Evolutionary conservation across 2,113 vertebrate species (phyloP), one percentile per base, ranked within the genome.

Genomic region (Oenanthe melanoleuca): DNA sequence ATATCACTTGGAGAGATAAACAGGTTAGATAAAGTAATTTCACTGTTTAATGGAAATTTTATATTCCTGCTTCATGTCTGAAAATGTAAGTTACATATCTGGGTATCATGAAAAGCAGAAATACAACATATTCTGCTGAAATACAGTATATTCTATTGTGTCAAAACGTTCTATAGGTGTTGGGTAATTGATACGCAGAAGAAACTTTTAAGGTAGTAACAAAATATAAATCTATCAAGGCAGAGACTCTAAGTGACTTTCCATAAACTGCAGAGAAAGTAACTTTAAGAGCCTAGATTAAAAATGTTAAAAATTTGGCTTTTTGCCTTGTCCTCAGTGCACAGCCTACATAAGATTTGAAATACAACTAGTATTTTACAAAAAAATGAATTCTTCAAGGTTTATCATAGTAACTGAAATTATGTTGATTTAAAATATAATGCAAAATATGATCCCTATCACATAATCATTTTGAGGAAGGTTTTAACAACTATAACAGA

Each of bases 371-470:
- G 5, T 57, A 7, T 37, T 97, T 94, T 74, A 83, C 19, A 55
- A 80, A 82, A 3, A 89, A 96, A 81, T 45, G 10, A 49, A 89
- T 45, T 79, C 75, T 91, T 85, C 12, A 40, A 73, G 8, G 22
- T 88, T 80, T 94, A 91, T 91, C 5, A 37, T n/a, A 80, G 9
- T 9, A 95, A 89, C 11, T 57, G 37, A 69, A 94, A 96, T 87
- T 89, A n/a, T 5, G 31, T 8, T 38, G 13, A 37, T 93, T 69
- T 55, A 50, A 97, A 91, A 80, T 60, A 21, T 12, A 80, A 60
- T 9, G 12, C 7, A 55, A 38, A 89, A 69, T 26, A 44, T 57
- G 13, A 28, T 14, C 7, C 5, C 53, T 53, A 42, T 70, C 16
- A 55, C 15, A 34, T 61, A 38, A 38, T 91, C 91, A 55, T 37